These are phyloP conservation scores for Allygus modestus DNA, from an alignment of 2,888 invertebrate genomes.

Conservation along the genomic window DNA sequence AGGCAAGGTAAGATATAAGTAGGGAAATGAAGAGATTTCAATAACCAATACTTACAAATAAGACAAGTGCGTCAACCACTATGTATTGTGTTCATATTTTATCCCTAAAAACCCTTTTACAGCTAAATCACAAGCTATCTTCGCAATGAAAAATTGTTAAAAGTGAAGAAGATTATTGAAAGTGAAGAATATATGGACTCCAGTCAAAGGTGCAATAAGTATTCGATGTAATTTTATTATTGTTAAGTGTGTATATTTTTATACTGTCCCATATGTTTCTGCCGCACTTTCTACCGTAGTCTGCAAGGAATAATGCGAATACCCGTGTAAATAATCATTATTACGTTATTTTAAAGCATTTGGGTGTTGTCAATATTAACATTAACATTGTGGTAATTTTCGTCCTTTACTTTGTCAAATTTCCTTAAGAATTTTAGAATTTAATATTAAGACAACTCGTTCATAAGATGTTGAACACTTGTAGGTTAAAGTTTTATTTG, in stretches of 20 bases:
- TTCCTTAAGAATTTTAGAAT: not conserved
- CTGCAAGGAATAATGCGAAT: not conserved
- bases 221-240: constrained; percentile 25
- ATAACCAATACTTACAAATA: not conserved
- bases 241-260: constrained; percentile 52
- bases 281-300: not conserved
- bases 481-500: not conserved
- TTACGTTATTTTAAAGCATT: constrained; percentile 46
- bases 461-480: not conserved
- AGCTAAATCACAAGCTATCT: not conserved
- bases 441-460: not conserved
- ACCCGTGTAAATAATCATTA: constrained; percentile 24
- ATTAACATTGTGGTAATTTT: not conserved
- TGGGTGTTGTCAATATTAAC: constrained; percentile 36
- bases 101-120: not conserved
- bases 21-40: too few species aligned
- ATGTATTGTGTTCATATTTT: constrained; percentile 19
- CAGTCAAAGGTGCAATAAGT: constrained; percentile 50
- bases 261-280: constrained; percentile 16
- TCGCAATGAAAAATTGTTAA: not conserved
- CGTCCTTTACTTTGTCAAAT: not conserved
- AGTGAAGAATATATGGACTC: constrained; percentile 1
- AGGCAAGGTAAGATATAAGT: too few species aligned
- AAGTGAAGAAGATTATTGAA: not conserved
- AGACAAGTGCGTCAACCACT: not conserved